These are phyloP conservation scores for Trinorchestia longiramus DNA, from an alignment of 1,140 invertebrate genomes.

Conservation along the genomic window DNA sequence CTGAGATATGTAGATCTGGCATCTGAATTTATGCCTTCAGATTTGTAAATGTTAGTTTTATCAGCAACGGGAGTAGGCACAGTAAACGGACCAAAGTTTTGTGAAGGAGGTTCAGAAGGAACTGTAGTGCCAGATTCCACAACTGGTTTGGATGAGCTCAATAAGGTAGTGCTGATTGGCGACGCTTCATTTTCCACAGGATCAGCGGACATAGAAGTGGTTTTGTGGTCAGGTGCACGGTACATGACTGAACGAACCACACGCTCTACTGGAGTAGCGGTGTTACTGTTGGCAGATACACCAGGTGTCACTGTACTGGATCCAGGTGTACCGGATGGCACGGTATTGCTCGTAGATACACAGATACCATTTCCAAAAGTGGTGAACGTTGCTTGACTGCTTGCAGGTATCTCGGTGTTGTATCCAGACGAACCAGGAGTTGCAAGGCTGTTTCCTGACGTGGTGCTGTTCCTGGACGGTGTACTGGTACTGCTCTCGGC, in stretches of 20 bases:
- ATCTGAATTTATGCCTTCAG: not conserved
- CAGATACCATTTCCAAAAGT: not conserved
- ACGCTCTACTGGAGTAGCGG: not conserved
- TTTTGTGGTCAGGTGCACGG: not conserved
- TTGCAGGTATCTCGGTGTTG: not conserved
- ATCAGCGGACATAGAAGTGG: not conserved
- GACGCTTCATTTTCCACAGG: not conserved
- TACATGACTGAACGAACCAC: not conserved
- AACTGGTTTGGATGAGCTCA: not conserved
- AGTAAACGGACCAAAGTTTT: not conserved
- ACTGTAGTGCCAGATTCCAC: not conserved
- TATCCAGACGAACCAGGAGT: not conserved
- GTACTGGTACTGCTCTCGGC: not conserved
- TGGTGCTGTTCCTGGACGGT: not conserved
- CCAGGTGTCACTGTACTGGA: not conserved
- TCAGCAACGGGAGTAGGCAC: not conserved
- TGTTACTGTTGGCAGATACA: not conserved
- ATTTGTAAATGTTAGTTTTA: not conserved
- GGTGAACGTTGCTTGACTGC: not conserved
- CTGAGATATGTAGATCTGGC: not conserved
- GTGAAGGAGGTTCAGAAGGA: not conserved
- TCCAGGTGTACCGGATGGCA: not conserved
- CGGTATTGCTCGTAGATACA: not conserved
- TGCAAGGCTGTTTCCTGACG: not conserved
- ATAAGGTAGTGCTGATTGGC: not conserved